These are phyloP conservation scores for Eunapius fragilis DNA, from an alignment of 37 sponge, comb jelly and placozoan species.

Conservation along the genomic window DNA sequence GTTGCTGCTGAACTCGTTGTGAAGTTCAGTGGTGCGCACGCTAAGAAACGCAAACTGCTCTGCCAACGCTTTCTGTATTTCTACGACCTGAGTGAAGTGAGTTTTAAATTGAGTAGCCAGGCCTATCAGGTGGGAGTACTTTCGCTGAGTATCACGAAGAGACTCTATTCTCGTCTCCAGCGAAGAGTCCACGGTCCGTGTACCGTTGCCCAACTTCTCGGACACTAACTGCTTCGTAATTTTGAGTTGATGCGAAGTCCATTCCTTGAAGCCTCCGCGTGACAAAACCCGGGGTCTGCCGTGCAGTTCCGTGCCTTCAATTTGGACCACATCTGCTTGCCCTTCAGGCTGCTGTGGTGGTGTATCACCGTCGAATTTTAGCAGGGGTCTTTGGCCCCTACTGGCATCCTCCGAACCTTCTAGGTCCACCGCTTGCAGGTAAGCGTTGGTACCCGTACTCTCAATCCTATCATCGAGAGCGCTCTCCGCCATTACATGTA, in stretches of 20 bases:
- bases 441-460: neutral
- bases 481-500: neutral
- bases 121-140: constrained; percentile 71
- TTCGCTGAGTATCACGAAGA: constrained; percentile 81
- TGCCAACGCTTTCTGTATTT: constrained; percentile 77
- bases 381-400: neutral
- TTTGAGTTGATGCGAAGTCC: constrained; percentile 73
- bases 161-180: constrained; percentile 65
- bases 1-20: constrained; percentile 80
- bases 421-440: constrained; percentile 38
- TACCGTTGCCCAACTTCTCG: constrained; percentile 77
- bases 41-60: constrained; percentile 92
- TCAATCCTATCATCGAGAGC: neutral
- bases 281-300: constrained; percentile 33
- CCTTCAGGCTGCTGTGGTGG: neutral
- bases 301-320: constrained; percentile 49
- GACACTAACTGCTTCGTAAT: constrained; percentile 79
- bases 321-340: neutral
- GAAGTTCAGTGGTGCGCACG: constrained; percentile 74
- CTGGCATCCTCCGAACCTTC: neutral
- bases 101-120: constrained; percentile 56
- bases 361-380: constrained; percentile 16
- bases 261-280: constrained; percentile 56
- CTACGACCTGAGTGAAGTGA: constrained; percentile 57
- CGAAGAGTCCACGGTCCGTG: constrained; percentile 78